Conservation (phyloP, 1,140 invertebrate species). For the Dreissena rostriformis region DNA sequence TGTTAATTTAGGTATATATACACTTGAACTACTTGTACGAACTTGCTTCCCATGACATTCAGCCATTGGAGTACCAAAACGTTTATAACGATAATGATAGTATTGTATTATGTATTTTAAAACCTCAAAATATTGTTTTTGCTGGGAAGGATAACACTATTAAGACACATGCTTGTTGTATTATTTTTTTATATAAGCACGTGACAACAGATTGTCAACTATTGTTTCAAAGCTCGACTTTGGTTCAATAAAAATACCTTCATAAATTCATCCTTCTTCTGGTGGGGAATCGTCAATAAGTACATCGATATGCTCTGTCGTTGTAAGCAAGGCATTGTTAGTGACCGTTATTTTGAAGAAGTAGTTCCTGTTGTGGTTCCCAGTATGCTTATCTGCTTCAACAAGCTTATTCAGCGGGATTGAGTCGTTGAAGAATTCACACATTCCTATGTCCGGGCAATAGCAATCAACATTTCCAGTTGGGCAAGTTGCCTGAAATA, state of each 20-base stretch:
- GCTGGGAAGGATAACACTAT: neutral
- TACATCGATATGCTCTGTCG: constrained; percentile 42
- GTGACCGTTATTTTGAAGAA: constrained; percentile 54
- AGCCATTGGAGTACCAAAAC: neutral
- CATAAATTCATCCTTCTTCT: constrained; percentile 52
- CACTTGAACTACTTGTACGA: no score
- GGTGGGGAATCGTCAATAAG: constrained; percentile 63
- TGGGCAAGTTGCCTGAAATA: constrained; percentile 1
- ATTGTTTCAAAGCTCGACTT: neutral
- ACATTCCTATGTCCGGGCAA: constrained; percentile 53
- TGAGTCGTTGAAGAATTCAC: constrained; percentile 46
- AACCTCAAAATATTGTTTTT: neutral
- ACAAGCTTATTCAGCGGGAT: constrained; percentile 57
- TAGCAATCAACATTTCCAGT: constrained; percentile 37
- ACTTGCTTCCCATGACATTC: neutral
- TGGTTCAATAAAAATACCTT: constrained; percentile 39
- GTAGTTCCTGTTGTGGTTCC: constrained; percentile 56
- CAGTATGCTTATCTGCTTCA: constrained; percentile 37
- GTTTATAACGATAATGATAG: no score
- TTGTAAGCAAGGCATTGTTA: constrained; percentile 55
- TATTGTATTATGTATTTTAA: neutral
- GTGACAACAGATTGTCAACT: neutral
- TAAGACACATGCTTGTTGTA: no score
- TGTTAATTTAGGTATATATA: neutral
- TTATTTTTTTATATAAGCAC: neutral